Base-by-base conservation (phyloP, 2,888 invertebrate genomes). In the Deilephila elpenor region DNA sequence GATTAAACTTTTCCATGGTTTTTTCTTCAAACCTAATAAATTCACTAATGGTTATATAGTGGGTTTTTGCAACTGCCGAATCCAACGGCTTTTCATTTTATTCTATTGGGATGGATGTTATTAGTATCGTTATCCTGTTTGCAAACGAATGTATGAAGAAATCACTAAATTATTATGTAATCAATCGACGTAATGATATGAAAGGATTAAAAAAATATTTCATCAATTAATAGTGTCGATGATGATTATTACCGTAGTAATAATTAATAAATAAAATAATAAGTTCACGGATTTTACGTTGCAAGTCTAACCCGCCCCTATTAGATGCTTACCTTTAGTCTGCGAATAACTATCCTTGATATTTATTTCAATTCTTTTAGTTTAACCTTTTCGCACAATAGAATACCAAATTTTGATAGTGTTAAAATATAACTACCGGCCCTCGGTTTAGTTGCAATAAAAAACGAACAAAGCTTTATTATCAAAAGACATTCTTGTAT, bases 321-420 rank as follows among this genome's bases (percentile, higher is more conserved):
- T n/a, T 56, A 7, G 6, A 5, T n/a, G n/a, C 19, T 56, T n/a
- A 64, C 20, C 37, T n/a, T 34, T 37, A 6, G 64, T 11, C 14
- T 44, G 19, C 11, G 44, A 25, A 67, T 67, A 51, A 64, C 3
- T 25, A 20, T 67, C 67, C 79, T 67, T 67, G 64, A 75, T 80
- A 79, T 87, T 84, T 81, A 80, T 85, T 83, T 81, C 74, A 73
- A 74, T 70, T 77, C 74, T 78, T 80, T 83, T 82, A 80, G 78
- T 82, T 81, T 79, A 80, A 79, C 74, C 74, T 83, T 78, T 80
- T 74, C 70, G 56, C 34, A 75, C 71, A 70, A 73, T 74, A 62
- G 74, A 75, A 75, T 74, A 75, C 73, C 78, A 74, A 20, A 19
- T 14, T 14, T 25, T 17, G 44, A 67, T 44, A 67, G 64, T 44